Conservation (phyloP, 2,797 vertebrate genomes). For the Odontamblyopus lacepedii region DNA sequence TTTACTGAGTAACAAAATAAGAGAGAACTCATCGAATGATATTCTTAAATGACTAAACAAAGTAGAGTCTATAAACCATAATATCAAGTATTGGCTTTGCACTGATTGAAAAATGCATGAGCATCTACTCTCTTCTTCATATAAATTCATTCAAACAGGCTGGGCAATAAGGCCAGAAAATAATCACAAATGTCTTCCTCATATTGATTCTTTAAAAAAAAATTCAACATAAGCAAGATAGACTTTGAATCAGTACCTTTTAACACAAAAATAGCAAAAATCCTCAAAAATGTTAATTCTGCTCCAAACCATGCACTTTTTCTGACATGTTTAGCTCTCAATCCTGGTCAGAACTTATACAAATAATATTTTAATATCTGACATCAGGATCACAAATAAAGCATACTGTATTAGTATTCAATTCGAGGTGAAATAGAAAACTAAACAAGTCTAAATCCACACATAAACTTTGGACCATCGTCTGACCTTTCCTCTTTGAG, state of each 20-base stretch:
- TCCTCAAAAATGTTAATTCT: too few relatives aligned
- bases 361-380: background rate
- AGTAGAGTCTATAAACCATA: background rate
- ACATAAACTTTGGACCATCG: conserved; percentile 35
- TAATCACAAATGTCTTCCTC: background rate
- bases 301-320: background rate
- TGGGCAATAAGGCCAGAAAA: background rate
- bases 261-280: background rate
- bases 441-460: conserved; percentile 31
- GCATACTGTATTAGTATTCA: background rate
- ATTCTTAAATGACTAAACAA: background rate
- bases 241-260: background rate
- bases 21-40: background rate
- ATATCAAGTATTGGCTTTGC: background rate
- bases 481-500: conserved; percentile 42
- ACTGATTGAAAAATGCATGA: background rate
- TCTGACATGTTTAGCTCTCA: background rate
- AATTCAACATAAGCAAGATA: background rate
- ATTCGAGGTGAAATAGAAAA: background rate
- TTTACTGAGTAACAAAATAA: background rate
- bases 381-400: background rate
- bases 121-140: too few relatives aligned
- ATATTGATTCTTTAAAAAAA: too few relatives aligned
- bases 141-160: background rate
- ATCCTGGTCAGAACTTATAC: background rate